These are phyloP conservation scores for Neoitamus cyanurus DNA, from an alignment of 2,888 invertebrate species.

Conservation along the genomic window DNA sequence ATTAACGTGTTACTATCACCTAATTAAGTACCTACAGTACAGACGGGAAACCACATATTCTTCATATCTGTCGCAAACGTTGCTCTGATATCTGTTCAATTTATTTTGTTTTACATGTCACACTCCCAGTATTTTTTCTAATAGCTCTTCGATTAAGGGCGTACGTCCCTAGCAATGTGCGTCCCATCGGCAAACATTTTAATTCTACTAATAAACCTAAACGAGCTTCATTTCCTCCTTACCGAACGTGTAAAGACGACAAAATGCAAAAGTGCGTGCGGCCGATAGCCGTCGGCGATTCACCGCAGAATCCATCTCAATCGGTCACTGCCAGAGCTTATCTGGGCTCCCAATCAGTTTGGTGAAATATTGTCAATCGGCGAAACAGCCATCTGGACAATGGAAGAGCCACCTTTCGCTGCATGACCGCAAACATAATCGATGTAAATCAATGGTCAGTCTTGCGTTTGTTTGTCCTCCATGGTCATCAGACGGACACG, in stretches of 20 bases:
- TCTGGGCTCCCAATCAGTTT: conserved; percentile 21
- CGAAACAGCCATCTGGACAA: conserved; percentile 25
- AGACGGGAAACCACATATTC: no score
- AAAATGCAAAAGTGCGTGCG: neutral
- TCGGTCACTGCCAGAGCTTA: conserved; percentile 44
- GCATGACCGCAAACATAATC: conserved; percentile 49
- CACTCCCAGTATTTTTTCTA: neutral
- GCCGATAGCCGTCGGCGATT: neutral
- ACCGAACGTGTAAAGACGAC: neutral
- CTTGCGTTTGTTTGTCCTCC: conserved; percentile 50
- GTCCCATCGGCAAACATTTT: neutral
- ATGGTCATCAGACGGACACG: conserved; percentile 53
- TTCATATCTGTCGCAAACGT: no score
- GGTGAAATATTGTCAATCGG: conserved; percentile 18
- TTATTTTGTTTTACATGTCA: neutral
- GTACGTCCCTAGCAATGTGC: neutral
- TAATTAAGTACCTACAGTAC: no score
- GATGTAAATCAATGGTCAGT: conserved; percentile 52
- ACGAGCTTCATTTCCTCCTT: neutral
- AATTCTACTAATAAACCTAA: neutral
- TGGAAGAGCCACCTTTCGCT: neutral
- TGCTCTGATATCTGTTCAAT: neutral
- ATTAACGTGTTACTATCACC: no score
- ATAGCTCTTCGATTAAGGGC: neutral
- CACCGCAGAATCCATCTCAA: conserved; percentile 23